These are phyloP conservation scores for Nasonia giraulti DNA, from an alignment of 1,140 invertebrate genomes.

Conservation along the genomic window DNA sequence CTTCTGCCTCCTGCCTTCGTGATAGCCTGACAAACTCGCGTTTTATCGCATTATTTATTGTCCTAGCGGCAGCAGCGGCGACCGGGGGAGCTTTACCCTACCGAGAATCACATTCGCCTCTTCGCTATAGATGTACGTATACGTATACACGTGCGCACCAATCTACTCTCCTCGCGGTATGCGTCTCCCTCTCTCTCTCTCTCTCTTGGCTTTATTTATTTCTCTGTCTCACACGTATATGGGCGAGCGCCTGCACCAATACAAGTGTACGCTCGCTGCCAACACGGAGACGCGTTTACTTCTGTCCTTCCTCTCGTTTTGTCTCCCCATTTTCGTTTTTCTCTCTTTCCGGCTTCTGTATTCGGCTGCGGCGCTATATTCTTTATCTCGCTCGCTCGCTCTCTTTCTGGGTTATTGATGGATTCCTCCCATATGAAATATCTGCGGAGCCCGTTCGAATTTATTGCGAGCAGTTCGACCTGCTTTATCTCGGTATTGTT, in stretches of 20 bases:
- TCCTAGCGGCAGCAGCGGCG: constrained; percentile 54
- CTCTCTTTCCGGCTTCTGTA: constrained; percentile 31
- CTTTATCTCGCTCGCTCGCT: constrained; percentile 47
- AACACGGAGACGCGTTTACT: constrained; percentile 38
- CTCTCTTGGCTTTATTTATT: constrained; percentile 31
- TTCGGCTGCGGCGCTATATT: neutral
- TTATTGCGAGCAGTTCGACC: constrained; percentile 72
- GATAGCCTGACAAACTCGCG: constrained; percentile 73
- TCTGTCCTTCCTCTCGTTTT: constrained; percentile 36
- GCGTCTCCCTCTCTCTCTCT: constrained; percentile 11
- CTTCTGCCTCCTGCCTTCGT: constrained; percentile 54
- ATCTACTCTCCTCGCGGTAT: constrained; percentile 55
- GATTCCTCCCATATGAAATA: constrained; percentile 75
- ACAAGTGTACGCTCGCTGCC: constrained; percentile 22
- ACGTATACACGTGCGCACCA: constrained; percentile 40
- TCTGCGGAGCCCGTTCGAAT: constrained; percentile 70
- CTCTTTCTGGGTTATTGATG: constrained; percentile 69
- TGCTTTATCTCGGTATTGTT: constrained; percentile 73
- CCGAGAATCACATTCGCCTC: constrained; percentile 60
- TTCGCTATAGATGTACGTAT: neutral
- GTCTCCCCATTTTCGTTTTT: constrained; percentile 31
- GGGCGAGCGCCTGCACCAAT: neutral
- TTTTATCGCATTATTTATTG: constrained; percentile 76
- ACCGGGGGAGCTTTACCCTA: constrained; percentile 57
- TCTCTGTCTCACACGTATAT: neutral